A percentile compares a stretch with the other conserved stretches of the same genome.
These are phyloP conservation scores for Wasmannia auropunctata DNA, from an alignment of 1,140 invertebrate genomes.

Conservation along the genomic window DNA sequence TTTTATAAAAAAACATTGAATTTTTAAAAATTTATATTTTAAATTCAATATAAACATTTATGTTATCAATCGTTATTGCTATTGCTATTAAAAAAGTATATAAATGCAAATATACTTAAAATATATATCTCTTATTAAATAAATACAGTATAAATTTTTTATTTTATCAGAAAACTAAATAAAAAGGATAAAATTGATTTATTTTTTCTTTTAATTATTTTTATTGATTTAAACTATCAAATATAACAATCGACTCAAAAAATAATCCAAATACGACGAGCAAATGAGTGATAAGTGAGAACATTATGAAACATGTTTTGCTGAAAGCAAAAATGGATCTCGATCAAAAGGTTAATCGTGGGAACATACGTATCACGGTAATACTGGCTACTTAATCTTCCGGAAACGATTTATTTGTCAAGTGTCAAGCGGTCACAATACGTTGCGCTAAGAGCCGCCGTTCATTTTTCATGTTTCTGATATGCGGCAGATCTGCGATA, in stretches of 20 bases:
- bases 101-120: background rate
- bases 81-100: background rate
- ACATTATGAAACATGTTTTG: background rate
- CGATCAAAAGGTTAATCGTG: slow-evolving; percentile 9
- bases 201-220: background rate
- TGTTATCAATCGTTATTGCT: background rate
- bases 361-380: background rate
- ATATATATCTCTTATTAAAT: background rate
- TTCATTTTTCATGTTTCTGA: slow-evolving; percentile 51
- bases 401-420: slow-evolving; percentile 43
- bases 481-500: slow-evolving; percentile 14
- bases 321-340: background rate
- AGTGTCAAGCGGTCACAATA: slow-evolving; percentile 14
- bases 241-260: background rate
- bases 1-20: background rate
- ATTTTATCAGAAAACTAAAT: background rate
- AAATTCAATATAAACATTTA: background rate
- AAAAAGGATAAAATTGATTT: background rate
- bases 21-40: background rate
- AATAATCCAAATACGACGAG: background rate
- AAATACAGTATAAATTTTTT: background rate
- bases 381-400: slow-evolving; percentile 15
- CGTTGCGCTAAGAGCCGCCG: background rate
- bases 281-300: background rate
- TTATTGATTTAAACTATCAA: background rate